These are phyloP conservation scores for Cryptocheilus praepositus DNA, from an alignment of 2,888 invertebrate species.

Conservation along the genomic window DNA sequence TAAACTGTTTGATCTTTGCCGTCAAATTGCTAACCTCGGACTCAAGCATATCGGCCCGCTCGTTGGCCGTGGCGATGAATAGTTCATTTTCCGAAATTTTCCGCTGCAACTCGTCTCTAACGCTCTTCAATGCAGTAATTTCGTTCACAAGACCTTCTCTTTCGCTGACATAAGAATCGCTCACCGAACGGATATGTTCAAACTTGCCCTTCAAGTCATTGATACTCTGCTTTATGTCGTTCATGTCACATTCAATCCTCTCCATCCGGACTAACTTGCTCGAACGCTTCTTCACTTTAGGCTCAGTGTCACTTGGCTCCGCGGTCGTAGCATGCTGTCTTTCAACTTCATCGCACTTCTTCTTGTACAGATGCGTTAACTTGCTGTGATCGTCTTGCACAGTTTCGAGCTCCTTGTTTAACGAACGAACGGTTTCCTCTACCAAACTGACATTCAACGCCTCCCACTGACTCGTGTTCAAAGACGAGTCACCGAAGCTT, in stretches of 20 bases:
- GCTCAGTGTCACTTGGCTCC: slow-evolving; percentile 7
- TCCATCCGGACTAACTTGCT: slow-evolving; percentile 45
- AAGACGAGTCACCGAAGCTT: slow-evolving; percentile 46
- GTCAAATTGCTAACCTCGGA: slow-evolving; percentile 39
- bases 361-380: slow-evolving; percentile 54
- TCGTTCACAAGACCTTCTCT: slow-evolving; percentile 38
- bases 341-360: slow-evolving; percentile 62
- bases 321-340: slow-evolving; percentile 44
- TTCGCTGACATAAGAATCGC: slow-evolving; percentile 31
- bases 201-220: slow-evolving; percentile 30
- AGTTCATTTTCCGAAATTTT: slow-evolving; percentile 34
- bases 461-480: slow-evolving; percentile 56
- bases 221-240: slow-evolving; percentile 41
- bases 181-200: slow-evolving; percentile 8
- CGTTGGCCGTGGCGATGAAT: background rate
- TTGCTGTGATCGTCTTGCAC: slow-evolving; percentile 57
- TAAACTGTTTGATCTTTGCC: slow-evolving; percentile 42
- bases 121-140: slow-evolving; percentile 50
- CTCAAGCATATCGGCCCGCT: slow-evolving; percentile 38
- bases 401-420: slow-evolving; percentile 59
- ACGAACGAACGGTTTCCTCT: slow-evolving; percentile 60
- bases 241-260: slow-evolving; percentile 53
- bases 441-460: slow-evolving; percentile 56
- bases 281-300: slow-evolving; percentile 9
- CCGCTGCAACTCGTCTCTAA: slow-evolving; percentile 44